Percentiles rank a stretch among this genome's conserved stretches.
These are phyloP conservation scores for Pangasius larnaudii DNA, from an alignment of 2,797 vertebrate species.

Conservation along the genomic window DNA sequence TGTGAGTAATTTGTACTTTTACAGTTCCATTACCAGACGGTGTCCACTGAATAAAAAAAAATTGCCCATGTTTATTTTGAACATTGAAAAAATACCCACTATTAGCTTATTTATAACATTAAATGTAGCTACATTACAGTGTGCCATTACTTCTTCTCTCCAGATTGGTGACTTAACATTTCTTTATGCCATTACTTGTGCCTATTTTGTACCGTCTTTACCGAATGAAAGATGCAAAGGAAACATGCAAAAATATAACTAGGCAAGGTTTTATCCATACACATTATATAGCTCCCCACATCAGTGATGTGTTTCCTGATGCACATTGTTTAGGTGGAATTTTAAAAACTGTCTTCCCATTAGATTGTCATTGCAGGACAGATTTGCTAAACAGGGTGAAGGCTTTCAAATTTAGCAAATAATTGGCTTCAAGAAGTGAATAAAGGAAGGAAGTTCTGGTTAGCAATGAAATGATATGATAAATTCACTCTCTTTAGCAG, in stretches of 20 bases:
- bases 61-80: not conserved
- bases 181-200: constrained; percentile 25
- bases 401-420: not conserved
- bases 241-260: not conserved
- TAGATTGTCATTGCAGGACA: not conserved
- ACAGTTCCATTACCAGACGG: constrained; percentile 37
- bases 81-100: not conserved
- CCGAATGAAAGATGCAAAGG: constrained; percentile 18
- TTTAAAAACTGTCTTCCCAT: constrained; percentile 8
- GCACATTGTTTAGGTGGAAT: not conserved
- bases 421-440: constrained; percentile 5
- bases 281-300: not conserved
- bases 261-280: not conserved
- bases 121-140: not conserved
- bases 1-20: constrained; percentile 57
- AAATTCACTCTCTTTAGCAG: constrained; percentile 12
- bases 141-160: constrained; percentile 6
- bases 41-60: constrained; percentile 22
- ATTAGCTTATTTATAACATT: constrained; percentile 6
- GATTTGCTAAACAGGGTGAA: not conserved
- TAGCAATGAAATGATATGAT: not conserved
- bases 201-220: constrained; percentile 14
- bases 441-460: not conserved
- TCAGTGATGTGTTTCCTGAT: not conserved
- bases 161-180: not conserved